Evolutionary conservation across 2,888 invertebrate genomes (phyloP).

Genomic region (Tillus elongatus): DNA sequence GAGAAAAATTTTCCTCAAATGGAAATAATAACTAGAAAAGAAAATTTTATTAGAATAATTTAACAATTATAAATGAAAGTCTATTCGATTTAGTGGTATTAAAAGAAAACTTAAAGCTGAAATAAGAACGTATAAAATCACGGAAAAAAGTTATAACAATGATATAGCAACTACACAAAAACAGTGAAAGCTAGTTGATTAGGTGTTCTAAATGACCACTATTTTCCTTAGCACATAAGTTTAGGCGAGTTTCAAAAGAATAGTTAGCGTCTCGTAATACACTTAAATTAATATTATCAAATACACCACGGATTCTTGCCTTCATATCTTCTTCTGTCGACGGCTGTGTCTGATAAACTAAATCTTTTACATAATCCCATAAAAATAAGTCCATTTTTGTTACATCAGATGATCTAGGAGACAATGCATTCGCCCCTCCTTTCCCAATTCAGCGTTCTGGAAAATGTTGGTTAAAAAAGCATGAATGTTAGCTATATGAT

Average conservation of each 20-base stretch:
- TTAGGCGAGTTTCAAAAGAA: neutral
- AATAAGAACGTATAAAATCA: too few relatives aligned
- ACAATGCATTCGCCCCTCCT: neutral
- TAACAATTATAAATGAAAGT: too few relatives aligned
- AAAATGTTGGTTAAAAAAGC: neutral
- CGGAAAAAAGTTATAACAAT: too few relatives aligned
- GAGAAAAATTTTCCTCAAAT: too few relatives aligned
- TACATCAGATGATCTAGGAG: neutral
- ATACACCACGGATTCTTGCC: neutral
- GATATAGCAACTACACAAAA: too few relatives aligned
- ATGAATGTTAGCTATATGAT: neutral
- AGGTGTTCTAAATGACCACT: slow-evolving; percentile 1
- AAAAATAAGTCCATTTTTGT: neutral
- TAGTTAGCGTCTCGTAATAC: neutral
- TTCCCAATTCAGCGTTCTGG: neutral
- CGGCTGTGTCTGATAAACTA: neutral
- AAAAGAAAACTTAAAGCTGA: too few relatives aligned
- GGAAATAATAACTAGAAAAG: too few relatives aligned
- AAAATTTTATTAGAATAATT: too few relatives aligned
- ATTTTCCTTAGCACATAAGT: neutral
- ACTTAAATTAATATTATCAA: neutral
- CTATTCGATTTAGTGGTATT: too few relatives aligned
- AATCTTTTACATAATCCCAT: neutral
- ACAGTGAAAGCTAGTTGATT: slow-evolving; percentile 1
- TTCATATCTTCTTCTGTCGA: neutral